Conservation (phyloP, 1,140 invertebrate species). For the Drosophila hydei region DNA sequence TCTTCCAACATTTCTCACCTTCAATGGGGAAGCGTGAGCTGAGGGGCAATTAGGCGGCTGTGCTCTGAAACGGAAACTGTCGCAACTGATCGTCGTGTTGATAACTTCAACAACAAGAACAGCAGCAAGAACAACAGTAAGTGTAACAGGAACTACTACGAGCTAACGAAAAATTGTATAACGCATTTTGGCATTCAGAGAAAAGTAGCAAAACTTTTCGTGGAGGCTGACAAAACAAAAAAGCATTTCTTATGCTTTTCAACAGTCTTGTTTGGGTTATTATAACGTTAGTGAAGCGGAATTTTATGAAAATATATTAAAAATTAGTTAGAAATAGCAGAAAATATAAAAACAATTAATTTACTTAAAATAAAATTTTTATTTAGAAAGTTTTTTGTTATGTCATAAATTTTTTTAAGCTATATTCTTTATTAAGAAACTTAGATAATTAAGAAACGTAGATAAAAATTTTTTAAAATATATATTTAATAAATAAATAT, state of each 20-base stretch:
- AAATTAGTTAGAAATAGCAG: too few species aligned
- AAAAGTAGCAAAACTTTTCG: constrained; percentile 57
- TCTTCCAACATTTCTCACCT: constrained; percentile 67
- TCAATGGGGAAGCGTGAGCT: constrained; percentile 59
- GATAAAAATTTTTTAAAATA: too few species aligned
- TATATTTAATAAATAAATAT: too few species aligned
- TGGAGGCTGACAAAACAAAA: constrained; percentile 41
- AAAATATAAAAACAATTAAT: too few species aligned
- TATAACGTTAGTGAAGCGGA: background rate
- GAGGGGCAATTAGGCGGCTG: constrained; percentile 74
- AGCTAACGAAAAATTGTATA: constrained; percentile 43
- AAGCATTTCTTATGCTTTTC: constrained; percentile 58
- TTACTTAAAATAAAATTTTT: too few species aligned
- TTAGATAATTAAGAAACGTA: too few species aligned
- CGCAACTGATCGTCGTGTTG: constrained; percentile 80
- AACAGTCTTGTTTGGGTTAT: constrained; percentile 20
- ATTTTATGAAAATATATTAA: too few species aligned
- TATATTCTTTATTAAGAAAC: too few species aligned
- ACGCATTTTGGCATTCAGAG: constrained; percentile 44
- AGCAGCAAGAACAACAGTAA: constrained; percentile 26
- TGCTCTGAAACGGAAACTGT: constrained; percentile 76
- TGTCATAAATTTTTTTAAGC: too few species aligned
- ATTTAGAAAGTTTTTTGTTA: too few species aligned
- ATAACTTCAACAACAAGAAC: constrained; percentile 67
- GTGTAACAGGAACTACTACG: constrained; percentile 22